Evolutionary conservation across 2,888 invertebrate genomes (phyloP).

Genomic region (Harpalus rufipes): DNA sequence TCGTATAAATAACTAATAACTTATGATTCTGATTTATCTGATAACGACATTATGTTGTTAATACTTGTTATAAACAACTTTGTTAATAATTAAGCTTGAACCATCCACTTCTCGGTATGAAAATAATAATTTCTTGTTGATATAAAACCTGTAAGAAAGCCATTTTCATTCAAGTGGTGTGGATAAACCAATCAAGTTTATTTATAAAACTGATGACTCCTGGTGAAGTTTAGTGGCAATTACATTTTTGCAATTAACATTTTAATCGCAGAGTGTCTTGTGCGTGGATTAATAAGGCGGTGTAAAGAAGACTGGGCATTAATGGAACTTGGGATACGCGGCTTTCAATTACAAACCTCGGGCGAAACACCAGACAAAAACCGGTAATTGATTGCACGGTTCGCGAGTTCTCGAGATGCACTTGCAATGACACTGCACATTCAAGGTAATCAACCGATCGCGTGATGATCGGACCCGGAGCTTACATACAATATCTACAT

Average conservation of each 20-base stretch:
- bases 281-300: conserved; percentile 29
- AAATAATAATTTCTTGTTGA: background rate
- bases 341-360: conserved; percentile 63
- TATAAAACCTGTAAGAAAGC: background rate
- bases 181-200: conserved; percentile 29
- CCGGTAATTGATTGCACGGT: conserved; percentile 66
- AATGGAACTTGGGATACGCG: conserved; percentile 60
- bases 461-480: conserved; percentile 56
- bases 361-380: conserved; percentile 43
- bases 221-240: conserved; percentile 43
- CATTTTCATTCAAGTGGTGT: background rate
- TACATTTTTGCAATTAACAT: conserved; percentile 59
- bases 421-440: conserved; percentile 66
- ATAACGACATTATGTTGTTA: too few species aligned
- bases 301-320: conserved; percentile 48
- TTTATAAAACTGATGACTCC: conserved; percentile 24
- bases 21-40: too few species aligned
- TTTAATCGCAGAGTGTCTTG: conserved; percentile 52
- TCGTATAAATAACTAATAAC: too few species aligned
- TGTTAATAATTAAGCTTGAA: too few species aligned
- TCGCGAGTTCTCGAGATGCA: conserved; percentile 64
- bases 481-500: conserved; percentile 21
- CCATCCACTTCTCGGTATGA: background rate
- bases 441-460: conserved; percentile 64
- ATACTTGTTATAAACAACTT: too few species aligned